A percentile compares a stretch with the other conserved stretches of the same genome.
Evolutionary conservation across 1,140 invertebrate genomes (phyloP).

Genomic region (Brachionus angularis): DNA sequence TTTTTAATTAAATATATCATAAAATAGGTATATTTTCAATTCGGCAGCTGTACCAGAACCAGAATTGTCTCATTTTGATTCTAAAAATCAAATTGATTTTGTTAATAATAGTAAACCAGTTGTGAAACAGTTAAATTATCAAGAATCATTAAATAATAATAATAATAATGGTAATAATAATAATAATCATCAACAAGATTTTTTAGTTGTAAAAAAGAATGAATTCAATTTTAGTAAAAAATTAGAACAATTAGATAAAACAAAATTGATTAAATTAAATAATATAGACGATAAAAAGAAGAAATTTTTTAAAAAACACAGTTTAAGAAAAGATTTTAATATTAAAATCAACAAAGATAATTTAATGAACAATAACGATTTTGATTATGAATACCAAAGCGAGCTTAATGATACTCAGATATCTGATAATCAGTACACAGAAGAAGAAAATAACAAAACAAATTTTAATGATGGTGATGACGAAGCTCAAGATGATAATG

Average conservation of each 20-base stretch:
- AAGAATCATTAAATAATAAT: too few species aligned
- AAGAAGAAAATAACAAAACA: constrained; percentile 1
- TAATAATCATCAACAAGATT: too few species aligned
- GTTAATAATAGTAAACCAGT: too few species aligned
- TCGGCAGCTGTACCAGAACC: constrained; percentile 43
- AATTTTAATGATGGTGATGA: neutral
- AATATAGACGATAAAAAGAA: neutral
- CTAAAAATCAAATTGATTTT: constrained; percentile 31
- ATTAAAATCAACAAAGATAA: too few species aligned
- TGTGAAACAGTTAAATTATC: too few species aligned
- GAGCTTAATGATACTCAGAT: too few species aligned
- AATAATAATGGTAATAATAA: too few species aligned
- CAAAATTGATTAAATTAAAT: neutral
- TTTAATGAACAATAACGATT: too few species aligned
- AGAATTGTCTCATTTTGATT: constrained; percentile 28
- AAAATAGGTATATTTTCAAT: constrained; percentile 35
- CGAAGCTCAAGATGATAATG: neutral
- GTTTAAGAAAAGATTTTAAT: too few species aligned
- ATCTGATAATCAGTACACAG: neutral
- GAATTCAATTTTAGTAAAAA: neutral
- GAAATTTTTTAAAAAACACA: neutral
- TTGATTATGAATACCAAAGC: too few species aligned
- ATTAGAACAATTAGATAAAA: neutral
- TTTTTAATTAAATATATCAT: too few species aligned
- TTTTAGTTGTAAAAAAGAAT: too few species aligned